Evolutionary conservation across 2,113 vertebrate species (phyloP), one percentile per base, ranked within the genome.

Genomic region (Etheostoma spectabile): DNA sequence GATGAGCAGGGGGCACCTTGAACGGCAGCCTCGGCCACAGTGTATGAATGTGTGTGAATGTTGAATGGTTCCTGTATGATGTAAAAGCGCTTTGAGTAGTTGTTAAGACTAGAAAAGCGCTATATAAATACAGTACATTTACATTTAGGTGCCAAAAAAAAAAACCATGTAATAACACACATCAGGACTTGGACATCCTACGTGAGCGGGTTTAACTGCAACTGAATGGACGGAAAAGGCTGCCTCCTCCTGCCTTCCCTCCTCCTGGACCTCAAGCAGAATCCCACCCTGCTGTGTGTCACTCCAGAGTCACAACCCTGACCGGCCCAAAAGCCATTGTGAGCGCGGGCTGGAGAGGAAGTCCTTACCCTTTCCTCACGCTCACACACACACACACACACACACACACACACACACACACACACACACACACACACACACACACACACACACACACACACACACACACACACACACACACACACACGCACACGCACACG

Each of bases 291-390:
- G 70, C 81, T 80, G 69, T 5, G 74, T 72, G 86, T 81, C 82
- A 48, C 63, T 61, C 57, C 42, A 27, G 65, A 82, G 66, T 70
- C 74, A 57, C 69, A 69, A 51, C 60, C 77, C 78, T 77, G 81
- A 85, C 80, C 75, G 46, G 18, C 61, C 71, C 61, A 60, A 49
- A 78, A 78, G 67, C 92, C 74, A 95, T 95, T 96, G 94, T 95
- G 79, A 15, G 13, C 24, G 56, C 10, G 3, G 56, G 48, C 68
- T 14, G 2, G 67, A 84, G 75, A 95, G 95, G 95, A 95, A 95
- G 93, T 95, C 94, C 94, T 92, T 83, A 91, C 94, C 94, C 92
- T 94, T 95, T 89, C 93, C 89, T 92, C 70, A 74, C 24, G 24
- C n/a, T 24, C 15, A 21, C 66, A 76, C 68, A 77, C 52, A 67